Percentiles rank a stretch among this genome's conserved stretches.
These are phyloP conservation scores for Antheraea yamamai DNA, from an alignment of 2,888 invertebrate genomes.

Conservation along the genomic window DNA sequence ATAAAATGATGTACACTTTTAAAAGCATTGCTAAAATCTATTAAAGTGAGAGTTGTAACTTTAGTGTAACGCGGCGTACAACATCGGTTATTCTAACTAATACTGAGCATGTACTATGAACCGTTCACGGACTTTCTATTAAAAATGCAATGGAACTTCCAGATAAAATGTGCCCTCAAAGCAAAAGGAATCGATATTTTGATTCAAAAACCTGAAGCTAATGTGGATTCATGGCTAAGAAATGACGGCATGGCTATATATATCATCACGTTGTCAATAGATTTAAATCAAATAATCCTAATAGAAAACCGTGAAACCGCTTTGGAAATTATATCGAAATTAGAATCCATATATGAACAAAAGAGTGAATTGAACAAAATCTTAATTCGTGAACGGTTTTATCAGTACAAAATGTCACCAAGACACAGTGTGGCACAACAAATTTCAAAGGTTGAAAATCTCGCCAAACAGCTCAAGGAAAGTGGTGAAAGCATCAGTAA, in stretches of 20 bases:
- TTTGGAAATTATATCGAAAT: background rate
- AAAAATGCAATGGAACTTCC: too few species aligned
- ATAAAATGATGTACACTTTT: too few species aligned
- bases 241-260: background rate
- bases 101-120: too few species aligned
- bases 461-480: constrained; percentile 36
- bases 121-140: too few species aligned
- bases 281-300: background rate
- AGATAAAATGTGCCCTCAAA: too few species aligned
- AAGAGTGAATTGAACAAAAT: background rate
- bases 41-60: too few species aligned
- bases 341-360: constrained; percentile 2
- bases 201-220: background rate
- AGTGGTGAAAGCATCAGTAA: constrained; percentile 38
- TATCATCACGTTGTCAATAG: background rate
- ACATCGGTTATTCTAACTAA: too few species aligned
- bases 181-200: constrained; percentile 11
- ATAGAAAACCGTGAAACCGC: constrained; percentile 8
- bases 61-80: too few species aligned
- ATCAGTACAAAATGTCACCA: constrained; percentile 31
- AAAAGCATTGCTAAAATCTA: too few species aligned
- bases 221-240: background rate
- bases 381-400: background rate
- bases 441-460: constrained; percentile 32
- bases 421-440: constrained; percentile 35